Conservation (phyloP, 2,888 invertebrate species). For the Stegophylla sp. region DNA sequence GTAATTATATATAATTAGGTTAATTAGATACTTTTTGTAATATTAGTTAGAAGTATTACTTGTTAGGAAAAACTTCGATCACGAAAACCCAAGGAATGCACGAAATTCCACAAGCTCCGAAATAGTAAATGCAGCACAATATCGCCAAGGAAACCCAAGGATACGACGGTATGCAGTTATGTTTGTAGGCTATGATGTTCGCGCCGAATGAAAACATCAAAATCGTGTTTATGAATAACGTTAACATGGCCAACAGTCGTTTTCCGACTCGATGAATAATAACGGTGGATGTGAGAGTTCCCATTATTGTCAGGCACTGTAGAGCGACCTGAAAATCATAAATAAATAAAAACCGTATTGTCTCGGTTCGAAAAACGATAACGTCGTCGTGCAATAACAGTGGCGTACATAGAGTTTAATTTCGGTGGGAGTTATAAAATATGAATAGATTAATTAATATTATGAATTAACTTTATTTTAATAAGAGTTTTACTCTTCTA, state of each 20-base stretch:
- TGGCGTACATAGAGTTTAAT: no score
- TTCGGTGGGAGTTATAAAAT: no score
- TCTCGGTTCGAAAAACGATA: no score
- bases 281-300: conserved; percentile 48
- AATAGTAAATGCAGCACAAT: conserved; percentile 66
- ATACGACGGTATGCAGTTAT: not conserved
- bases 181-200: conserved; percentile 43
- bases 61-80: conserved; percentile 69
- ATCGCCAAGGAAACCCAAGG: conserved; percentile 66
- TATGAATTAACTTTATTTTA: no score
- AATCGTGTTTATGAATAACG: conserved; percentile 49
- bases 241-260: conserved; percentile 53
- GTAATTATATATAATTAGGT: not conserved
- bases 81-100: conserved; percentile 69
- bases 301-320: conserved; percentile 35
- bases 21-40: not conserved
- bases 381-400: no score
- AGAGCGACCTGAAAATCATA: not conserved
- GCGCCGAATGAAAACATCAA: conserved; percentile 40
- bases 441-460: no score
- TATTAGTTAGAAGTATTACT: conserved; percentile 64
- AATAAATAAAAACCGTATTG: no score
- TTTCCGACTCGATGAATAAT: conserved; percentile 59
- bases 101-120: conserved; percentile 65
- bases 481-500: no score